Evolutionary conservation across 2,113 vertebrate genomes (phyloP), one percentile per base, ranked within the genome.

Genomic region (Oryctolagus cuniculus): DNA sequence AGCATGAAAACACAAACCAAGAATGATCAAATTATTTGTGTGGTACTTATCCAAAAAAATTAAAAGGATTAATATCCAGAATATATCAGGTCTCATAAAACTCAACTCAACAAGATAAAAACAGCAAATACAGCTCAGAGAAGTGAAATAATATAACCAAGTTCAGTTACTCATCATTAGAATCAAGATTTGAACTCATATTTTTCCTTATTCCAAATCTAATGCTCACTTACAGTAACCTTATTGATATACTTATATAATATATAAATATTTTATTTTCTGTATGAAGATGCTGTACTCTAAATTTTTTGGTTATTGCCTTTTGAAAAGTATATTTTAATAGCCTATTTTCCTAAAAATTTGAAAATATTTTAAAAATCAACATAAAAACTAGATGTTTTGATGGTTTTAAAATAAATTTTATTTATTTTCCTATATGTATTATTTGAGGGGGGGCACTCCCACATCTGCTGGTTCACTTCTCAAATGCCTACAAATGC

Each of bases 331-430:
- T 15, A 70, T 81, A 9, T 66, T 38, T 22, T 44, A 67, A 61
- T 0, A 75, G 51, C 2, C 5, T 38, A 13, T 70, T n/a, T 77
- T n/a, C 22, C 70, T 0, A n/a, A 4, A 88, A 78, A 51, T 44
- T 67, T 85, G 17, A 61, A 95, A 70, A 29, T 70, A 51, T 69
- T 69, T 89, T 89, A 85, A 12, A 89, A 66, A 29, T 74, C 53
- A 85, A 81, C 44, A 61, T 27, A 87, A 2, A 63, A 31, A 38
- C n/a, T 1, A 66, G 3, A 67, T 5, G 7, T 1, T 36, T 44
- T 7, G 6, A 44, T 44, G 44, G 44, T 44, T 44, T 44, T 44
- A 44, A 44, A 44, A 44, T 6, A 44, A 44, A 44, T 44, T 44
- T 6, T 44, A 6, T 44, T 44, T 44, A 44, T 44, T 44, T 44